These are phyloP conservation scores for Ctenomys sociabilis DNA, from an alignment of 2,113 vertebrate species.

Conservation along the genomic window DNA sequence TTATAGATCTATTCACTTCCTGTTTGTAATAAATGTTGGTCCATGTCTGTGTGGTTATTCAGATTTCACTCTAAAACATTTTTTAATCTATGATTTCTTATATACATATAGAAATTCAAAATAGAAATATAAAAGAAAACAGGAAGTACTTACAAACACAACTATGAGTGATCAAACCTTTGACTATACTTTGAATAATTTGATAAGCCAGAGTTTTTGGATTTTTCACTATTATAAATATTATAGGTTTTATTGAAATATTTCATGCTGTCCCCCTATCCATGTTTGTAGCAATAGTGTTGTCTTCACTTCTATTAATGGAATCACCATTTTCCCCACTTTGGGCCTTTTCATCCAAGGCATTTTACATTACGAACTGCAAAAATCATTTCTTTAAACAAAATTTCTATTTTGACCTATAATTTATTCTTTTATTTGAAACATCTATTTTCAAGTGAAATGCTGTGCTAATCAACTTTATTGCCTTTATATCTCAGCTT, in stretches of 20 bases:
- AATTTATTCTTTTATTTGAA: slow-evolving; percentile 51
- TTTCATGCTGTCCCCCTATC: not conserved
- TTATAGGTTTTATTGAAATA: slow-evolving; percentile 43
- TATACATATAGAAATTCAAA: slow-evolving; percentile 71
- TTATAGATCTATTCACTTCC: slow-evolving; percentile 85
- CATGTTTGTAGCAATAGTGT: not conserved
- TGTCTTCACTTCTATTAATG: slow-evolving; percentile 32
- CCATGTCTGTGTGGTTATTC: slow-evolving; percentile 90
- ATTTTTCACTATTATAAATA: slow-evolving; percentile 24
- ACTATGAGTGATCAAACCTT: slow-evolving; percentile 18
- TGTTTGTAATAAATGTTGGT: slow-evolving; percentile 90
- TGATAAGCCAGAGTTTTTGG: slow-evolving; percentile 58
- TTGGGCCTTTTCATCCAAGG: slow-evolving; percentile 13
- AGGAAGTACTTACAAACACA: slow-evolving; percentile 56
- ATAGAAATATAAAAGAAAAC: slow-evolving; percentile 58
- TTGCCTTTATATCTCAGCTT: slow-evolving; percentile 42
- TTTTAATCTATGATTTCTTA: slow-evolving; percentile 73
- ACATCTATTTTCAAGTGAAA: slow-evolving; percentile 45
- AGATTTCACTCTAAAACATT: slow-evolving; percentile 82
- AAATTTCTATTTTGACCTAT: slow-evolving; percentile 25
- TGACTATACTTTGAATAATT: slow-evolving; percentile 58
- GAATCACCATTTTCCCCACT: not conserved
- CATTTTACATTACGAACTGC: slow-evolving; percentile 26
- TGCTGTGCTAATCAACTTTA: not conserved
- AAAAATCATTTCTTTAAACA: slow-evolving; percentile 31